A percentile compares a stretch with the other conserved stretches of the same genome.
Evolutionary conservation across 2,888 invertebrate genomes (phyloP).

Genomic region (Campaea margaritaria): DNA sequence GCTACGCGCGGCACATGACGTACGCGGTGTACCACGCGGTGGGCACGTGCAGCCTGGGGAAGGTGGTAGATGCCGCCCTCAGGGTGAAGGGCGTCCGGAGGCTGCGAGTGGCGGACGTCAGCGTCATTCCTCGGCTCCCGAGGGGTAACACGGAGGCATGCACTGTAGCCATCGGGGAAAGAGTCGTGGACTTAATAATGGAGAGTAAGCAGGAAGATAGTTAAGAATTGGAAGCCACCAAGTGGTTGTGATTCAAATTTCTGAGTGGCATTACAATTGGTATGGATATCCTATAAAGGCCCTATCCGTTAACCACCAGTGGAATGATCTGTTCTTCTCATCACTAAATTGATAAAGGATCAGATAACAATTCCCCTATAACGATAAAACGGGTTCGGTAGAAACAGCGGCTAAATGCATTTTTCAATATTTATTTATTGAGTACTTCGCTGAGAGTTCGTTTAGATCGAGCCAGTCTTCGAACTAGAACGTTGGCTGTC

Average conservation of each 20-base stretch:
- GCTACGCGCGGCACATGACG: slow-evolving; percentile 67
- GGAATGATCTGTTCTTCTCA: too few species aligned
- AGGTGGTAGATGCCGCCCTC: slow-evolving; percentile 58
- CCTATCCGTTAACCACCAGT: too few species aligned
- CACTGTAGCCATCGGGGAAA: slow-evolving; percentile 64
- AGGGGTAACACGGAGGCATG: slow-evolving; percentile 64
- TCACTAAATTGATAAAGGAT: too few species aligned
- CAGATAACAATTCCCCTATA: too few species aligned
- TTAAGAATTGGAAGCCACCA: neutral
- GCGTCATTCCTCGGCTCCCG: slow-evolving; percentile 54
- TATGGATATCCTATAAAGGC: too few species aligned
- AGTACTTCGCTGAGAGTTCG: neutral
- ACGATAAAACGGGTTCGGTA: too few species aligned
- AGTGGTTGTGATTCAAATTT: too few species aligned
- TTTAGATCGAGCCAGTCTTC: neutral
- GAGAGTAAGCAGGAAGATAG: neutral
- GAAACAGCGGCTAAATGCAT: neutral
- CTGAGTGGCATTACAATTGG: too few species aligned
- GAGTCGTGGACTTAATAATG: slow-evolving; percentile 54
- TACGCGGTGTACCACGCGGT: slow-evolving; percentile 59
- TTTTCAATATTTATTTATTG: neutral
- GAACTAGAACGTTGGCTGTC: too few species aligned
- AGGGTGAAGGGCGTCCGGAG: slow-evolving; percentile 56
- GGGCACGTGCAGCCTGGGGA: slow-evolving; percentile 60
- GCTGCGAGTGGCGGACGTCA: slow-evolving; percentile 62